Conservation (phyloP, 2,888 invertebrate genomes). For the Isotomurus palustris region DNA sequence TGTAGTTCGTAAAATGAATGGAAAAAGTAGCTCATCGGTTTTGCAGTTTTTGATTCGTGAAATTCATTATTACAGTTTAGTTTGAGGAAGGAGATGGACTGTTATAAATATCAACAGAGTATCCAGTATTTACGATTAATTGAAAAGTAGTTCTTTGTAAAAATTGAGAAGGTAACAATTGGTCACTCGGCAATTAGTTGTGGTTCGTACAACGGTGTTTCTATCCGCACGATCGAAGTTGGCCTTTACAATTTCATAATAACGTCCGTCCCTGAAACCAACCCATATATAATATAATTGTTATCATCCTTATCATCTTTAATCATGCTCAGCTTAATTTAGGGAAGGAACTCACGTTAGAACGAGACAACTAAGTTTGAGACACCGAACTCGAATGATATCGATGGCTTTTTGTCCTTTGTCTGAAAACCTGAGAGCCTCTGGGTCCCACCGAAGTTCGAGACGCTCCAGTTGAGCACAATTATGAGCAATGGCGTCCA, state of each 20-base stretch:
- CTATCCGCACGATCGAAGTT: conserved; percentile 99
- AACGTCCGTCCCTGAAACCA: conserved; percentile 81
- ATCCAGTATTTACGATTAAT: too few species aligned
- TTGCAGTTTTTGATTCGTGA: too few species aligned
- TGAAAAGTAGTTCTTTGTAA: conserved; percentile 94
- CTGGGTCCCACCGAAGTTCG: conserved; percentile 97
- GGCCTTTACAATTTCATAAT: conserved; percentile 98
- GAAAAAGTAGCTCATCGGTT: too few species aligned
- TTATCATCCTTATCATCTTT: neutral
- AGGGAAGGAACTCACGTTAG: conserved; percentile 84
- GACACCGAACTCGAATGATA: conserved; percentile 88
- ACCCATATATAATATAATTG: neutral
- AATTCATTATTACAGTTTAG: too few species aligned
- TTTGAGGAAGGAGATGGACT: too few species aligned
- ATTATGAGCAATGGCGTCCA: conserved; percentile 93
- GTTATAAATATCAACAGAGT: too few species aligned
- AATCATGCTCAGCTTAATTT: too few species aligned
- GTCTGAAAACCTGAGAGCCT: conserved; percentile 95
- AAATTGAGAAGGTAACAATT: conserved; percentile 86
- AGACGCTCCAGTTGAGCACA: conserved; percentile 83
- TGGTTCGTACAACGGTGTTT: conserved; percentile 90
- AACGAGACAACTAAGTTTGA: conserved; percentile 85
- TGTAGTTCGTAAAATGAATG: too few species aligned
- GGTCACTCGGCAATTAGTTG: conserved; percentile 91
- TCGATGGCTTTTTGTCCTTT: conserved; percentile 99